Conservation (phyloP, 2,797 vertebrate species). For the Benthosema pterotum region DNA sequence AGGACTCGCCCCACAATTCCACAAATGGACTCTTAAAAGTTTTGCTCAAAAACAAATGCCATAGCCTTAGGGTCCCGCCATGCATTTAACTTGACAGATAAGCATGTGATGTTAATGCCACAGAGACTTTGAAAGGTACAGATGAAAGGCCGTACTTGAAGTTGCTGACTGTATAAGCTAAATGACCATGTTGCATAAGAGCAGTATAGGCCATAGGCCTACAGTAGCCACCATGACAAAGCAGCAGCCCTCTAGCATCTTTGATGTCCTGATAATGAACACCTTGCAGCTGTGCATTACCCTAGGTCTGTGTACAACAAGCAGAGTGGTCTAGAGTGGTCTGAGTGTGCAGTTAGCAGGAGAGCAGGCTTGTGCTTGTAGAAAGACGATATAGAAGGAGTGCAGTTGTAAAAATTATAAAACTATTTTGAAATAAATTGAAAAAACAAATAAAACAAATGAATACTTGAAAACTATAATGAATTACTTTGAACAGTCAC, state of each 20-base stretch:
- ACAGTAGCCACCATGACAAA: conserved; percentile 37
- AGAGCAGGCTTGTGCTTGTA: conserved; percentile 14
- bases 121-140: not conserved
- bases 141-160: not conserved
- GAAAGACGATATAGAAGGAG: too few relatives aligned
- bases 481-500: too few relatives aligned
- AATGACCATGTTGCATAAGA: conserved; percentile 31
- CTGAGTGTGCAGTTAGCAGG: conserved; percentile 29
- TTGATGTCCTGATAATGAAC: conserved; percentile 58
- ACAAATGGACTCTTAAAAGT: too few relatives aligned
- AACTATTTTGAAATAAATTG: too few relatives aligned
- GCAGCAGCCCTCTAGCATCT: conserved; percentile 27
- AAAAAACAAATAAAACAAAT: too few relatives aligned
- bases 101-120: conserved; percentile 7
- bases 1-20: too few relatives aligned
- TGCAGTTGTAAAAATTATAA: too few relatives aligned
- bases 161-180: conserved; percentile 17
- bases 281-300: conserved; percentile 59
- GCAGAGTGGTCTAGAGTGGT: conserved; percentile 21
- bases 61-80: too few relatives aligned
- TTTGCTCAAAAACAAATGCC: too few relatives aligned
- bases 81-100: too few relatives aligned
- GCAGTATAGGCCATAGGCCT: conserved; percentile 16
- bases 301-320: conserved; percentile 43
- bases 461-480: too few relatives aligned